Percentiles rank a stretch among this genome's conserved stretches.
phyloP scores from a whole-genome alignment of 2,888 invertebrate genomes.

The Brachyptera risi region DNA sequence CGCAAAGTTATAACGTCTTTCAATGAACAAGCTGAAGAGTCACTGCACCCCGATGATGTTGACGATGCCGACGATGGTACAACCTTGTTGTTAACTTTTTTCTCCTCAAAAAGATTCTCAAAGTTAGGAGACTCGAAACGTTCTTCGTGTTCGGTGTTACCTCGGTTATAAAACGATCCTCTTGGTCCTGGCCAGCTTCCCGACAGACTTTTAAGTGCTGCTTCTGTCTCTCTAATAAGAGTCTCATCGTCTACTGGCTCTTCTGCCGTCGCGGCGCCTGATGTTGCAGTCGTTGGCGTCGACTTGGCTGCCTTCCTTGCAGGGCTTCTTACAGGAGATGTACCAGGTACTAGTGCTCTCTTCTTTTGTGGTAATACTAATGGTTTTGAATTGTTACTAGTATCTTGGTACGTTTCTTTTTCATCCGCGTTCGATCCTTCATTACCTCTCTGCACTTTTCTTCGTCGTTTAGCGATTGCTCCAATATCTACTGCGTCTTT shows the following conservation, averaged over 20 bases:
- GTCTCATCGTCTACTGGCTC: constrained; percentile 72
- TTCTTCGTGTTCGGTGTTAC: constrained; percentile 59
- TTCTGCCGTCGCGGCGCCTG: constrained; percentile 38
- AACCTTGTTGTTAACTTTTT: constrained; percentile 52
- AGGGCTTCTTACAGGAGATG: constrained; percentile 44
- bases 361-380: constrained; percentile 56
- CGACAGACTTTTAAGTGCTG: constrained; percentile 79
- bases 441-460: constrained; percentile 41
- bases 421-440: constrained; percentile 36
- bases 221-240: constrained; percentile 82
- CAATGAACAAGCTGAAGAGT: constrained; percentile 57
- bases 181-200: constrained; percentile 77
- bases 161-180: constrained; percentile 56
- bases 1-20: constrained; percentile 60
- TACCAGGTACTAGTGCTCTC: constrained; percentile 44
- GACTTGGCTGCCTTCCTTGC: constrained; percentile 44
- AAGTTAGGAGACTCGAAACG: constrained; percentile 68
- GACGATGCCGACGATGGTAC: constrained; percentile 23
- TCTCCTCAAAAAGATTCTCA: constrained; percentile 81
- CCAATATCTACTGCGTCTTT: constrained; percentile 49
- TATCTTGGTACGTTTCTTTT: constrained; percentile 7
- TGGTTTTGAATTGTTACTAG: constrained; percentile 18
- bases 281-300: constrained; percentile 29
- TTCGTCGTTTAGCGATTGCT: constrained; percentile 47
- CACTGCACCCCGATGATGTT: constrained; percentile 41